phyloP scores from a whole-genome alignment of 2,797 vertebrate genomes.

The Tinamus major region DNA sequence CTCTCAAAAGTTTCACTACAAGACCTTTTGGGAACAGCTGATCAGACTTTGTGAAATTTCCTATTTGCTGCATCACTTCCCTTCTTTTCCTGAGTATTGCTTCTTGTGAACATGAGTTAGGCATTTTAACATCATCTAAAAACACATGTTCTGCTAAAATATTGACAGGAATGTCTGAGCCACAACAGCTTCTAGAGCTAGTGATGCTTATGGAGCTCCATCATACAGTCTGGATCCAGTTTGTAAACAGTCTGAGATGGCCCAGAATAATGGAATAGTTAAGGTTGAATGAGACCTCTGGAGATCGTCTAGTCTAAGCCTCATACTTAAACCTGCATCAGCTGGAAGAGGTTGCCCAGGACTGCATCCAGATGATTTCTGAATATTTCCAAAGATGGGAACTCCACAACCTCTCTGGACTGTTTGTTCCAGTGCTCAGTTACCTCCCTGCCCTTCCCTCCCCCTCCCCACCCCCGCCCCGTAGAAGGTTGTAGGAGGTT shows the following conservation, averaged over 20 bases:
- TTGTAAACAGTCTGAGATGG: neutral
- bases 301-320: neutral
- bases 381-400: neutral
- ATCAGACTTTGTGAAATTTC: neutral
- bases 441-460: neutral
- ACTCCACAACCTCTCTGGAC: neutral
- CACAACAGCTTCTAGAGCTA: neutral
- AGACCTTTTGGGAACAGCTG: neutral
- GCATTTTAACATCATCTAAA: neutral
- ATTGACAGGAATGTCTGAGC: neutral
- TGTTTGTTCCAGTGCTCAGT: neutral
- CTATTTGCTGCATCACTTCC: neutral
- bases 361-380: neutral
- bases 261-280: neutral
- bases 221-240: accelerated
- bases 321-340: neutral
- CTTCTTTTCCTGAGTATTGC: neutral
- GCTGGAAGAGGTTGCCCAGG: neutral
- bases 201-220: neutral
- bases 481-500: neutral
- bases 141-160: neutral
- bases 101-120: neutral
- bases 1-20: neutral
- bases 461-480: too few relatives aligned
- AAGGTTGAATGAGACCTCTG: neutral